Evolutionary conservation across 2,113 vertebrate genomes (phyloP).

Genomic region (Bolborhynchus lineola): DNA sequence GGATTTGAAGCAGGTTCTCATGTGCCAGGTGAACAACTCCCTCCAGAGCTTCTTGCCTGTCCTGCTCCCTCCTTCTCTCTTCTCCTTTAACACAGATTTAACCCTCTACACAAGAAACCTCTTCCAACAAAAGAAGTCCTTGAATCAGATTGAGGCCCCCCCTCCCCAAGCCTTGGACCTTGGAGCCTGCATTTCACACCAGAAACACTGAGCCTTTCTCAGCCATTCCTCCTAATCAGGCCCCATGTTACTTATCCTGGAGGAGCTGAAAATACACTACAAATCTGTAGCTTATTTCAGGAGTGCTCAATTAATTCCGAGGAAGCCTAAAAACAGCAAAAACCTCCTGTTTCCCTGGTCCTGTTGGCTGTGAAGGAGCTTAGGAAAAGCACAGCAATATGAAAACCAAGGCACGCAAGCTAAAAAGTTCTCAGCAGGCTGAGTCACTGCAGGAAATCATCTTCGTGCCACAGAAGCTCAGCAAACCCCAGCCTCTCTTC

Average conservation of each 20-base stretch:
- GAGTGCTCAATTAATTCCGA: neutral
- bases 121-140: neutral
- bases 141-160: fast-evolving
- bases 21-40: neutral
- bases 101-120: neutral
- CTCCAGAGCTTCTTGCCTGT: neutral
- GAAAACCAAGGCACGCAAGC: neutral
- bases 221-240: neutral
- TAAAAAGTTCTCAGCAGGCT: neutral
- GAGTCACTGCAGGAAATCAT: neutral
- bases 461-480: neutral
- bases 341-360: neutral
- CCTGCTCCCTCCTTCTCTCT: neutral
- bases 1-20: neutral
- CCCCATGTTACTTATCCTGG: neutral
- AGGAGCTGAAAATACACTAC: neutral
- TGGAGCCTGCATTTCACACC: neutral
- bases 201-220: neutral
- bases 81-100: neutral
- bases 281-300: neutral
- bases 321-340: neutral
- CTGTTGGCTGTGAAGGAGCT: neutral
- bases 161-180: fast-evolving
- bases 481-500: neutral
- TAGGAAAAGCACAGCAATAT: neutral